phyloP scores from a whole-genome alignment of 2,113 vertebrate species.

The Hydropotes inermis region DNA sequence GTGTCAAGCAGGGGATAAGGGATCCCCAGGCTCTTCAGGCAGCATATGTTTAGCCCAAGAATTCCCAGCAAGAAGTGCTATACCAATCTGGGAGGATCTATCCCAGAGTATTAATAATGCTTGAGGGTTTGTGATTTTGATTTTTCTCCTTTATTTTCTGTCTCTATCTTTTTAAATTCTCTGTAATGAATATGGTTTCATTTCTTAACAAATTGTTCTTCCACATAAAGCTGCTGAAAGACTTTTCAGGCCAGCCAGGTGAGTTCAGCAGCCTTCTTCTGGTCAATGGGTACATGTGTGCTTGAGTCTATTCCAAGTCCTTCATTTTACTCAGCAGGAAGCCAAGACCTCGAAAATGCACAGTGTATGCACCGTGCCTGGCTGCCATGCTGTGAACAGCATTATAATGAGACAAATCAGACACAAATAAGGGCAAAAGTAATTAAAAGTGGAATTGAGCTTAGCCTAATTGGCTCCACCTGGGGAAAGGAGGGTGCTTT shows the following conservation, averaged over 20 bases:
- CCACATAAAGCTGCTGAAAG: background rate
- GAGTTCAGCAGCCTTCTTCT: background rate
- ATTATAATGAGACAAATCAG: background rate
- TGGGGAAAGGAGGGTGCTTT: background rate
- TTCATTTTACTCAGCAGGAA: background rate
- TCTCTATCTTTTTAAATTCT: background rate
- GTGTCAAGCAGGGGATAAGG: background rate
- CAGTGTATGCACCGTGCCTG: background rate
- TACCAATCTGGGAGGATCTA: background rate
- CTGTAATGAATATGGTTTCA: background rate
- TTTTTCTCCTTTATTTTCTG: background rate
- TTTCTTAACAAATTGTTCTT: background rate
- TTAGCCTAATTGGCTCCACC: background rate
- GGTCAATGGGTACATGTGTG: accelerated
- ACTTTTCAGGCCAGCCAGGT: background rate
- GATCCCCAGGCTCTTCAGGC: background rate
- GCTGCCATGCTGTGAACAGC: background rate
- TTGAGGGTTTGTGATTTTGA: background rate
- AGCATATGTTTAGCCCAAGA: background rate
- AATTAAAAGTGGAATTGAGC: background rate
- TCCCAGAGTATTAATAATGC: background rate
- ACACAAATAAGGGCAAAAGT: background rate
- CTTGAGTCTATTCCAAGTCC: background rate
- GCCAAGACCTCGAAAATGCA: background rate
- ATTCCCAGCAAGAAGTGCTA: background rate